Base-by-base conservation (phyloP, 2,888 invertebrate genomes). In the Nysson spinosus region DNA sequence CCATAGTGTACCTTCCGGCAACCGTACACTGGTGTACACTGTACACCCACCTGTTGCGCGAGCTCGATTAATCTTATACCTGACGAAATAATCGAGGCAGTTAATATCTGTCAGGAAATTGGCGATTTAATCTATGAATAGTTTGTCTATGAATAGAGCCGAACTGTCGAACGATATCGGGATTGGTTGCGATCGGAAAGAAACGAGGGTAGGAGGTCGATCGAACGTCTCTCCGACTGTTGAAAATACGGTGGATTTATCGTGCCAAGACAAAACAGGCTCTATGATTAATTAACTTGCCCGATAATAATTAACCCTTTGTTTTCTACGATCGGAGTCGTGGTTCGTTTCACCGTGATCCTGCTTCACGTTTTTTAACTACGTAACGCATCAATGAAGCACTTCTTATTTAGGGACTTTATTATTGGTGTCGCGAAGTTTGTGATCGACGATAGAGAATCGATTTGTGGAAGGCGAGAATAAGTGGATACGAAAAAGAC, bases 151-250 rank as follows among this genome's bases (percentile, higher is more conserved):
- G 56, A 49, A 44, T 51, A 56, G 44, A 49, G 22, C 35, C 39
- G 44, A 40, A 16, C 12, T 26, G 50, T 32, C 14, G 37, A 46
- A 55, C 28, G 61, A 60, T 64, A 64, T 61, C 56, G 51, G 60
- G 67, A 67, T 47, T 62, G 42, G 46, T 47, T n/a, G 35, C 58
- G 57, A 75, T 62, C 44, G 55, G 62, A 69, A 72, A 66, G 69
- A 74, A 79, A 78, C 63, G 77, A 75, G 79, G 79, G 67, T 71
- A 79, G 75, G 75, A 74, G 78, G 78, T 78, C 77, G 71, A 39
- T 26, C 40, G 56, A 19, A 17, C 22, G 64, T 20, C 51, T 34
- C 47, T 30, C 30, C 62, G 58, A 65, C 62, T 64, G 37, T 14
- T 47, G 7, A 64, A 74, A 67, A 58, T 64, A 44, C 52, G 52